Base-by-base conservation (phyloP, 1,140 invertebrate genomes). In the Leptinotarsa lineolata region DNA sequence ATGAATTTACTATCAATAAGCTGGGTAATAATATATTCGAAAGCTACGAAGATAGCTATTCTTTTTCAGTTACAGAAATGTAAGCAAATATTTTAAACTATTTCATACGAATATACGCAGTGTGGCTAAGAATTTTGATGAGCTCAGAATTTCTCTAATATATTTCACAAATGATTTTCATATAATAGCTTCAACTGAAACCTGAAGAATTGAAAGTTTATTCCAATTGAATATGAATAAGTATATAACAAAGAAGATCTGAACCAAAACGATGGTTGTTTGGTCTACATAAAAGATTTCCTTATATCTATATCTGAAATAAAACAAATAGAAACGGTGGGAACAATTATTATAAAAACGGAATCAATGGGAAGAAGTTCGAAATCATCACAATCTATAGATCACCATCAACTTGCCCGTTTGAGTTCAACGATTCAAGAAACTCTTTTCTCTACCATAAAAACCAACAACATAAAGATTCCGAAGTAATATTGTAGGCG, bases 311-410 rank as follows among this genome's bases (percentile, higher is more conserved):
- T 11, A 54, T 54, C 46, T 12, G 46, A 54, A 54, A 54, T 54
- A 54, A 54, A 54, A 54, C n/a, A 54, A 11, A 54, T 30, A 30
- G 5, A 5, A 54, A 54, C 46, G n/a, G 4, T 54, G 46, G 4
- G 12, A 54, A 13, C 1, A 54, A 54, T 2, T n/a, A 54, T 1
- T 13, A 54, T 15, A 15, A 54, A 54, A 54, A 54, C 46, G n/a
- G 46, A 54, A 54, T 54, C 12, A n/a, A 54, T 15, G 46, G 24
- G 8, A 59, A 59, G 13, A 59, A 59, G n/a, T 13, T 60, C 4
- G 22, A 72, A 22, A 12, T 70, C 4, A 58, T 54, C 16, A 22
- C 70, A 60, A 11, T 72, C 3, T 65, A 72, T 65, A 30, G 70
- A 45, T 30, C 2, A 30, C 69, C 69, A 21, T 71, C 69, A 39